Base-by-base conservation (phyloP, 2,113 vertebrate genomes). In the Equus przewalskii region DNA sequence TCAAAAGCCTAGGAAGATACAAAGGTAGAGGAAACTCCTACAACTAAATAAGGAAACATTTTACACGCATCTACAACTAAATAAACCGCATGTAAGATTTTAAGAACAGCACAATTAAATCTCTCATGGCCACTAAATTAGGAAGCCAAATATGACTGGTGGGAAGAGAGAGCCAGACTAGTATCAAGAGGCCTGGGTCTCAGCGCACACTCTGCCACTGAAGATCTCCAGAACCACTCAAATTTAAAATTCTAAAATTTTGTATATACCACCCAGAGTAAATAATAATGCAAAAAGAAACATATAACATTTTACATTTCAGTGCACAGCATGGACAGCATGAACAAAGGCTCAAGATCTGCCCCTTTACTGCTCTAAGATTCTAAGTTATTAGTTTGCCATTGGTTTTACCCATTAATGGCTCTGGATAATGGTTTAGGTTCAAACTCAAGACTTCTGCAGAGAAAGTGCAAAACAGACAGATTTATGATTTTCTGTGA, bases 261-360 rank as follows among this genome's bases (percentile, higher is more conserved):
- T 73, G 72, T n/a, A 62, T 13, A 36, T 36, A 70, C n/a, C 10
- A 12, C 76, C 44, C 30, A 58, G 16, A 89, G 36, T 58, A 95
- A 92, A 78, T 49, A 96, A 86, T 72, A 70, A 65, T 62, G 83
- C 11, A 84, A 83, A 96, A 72, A 95, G 72, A 88, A 92, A 85
- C 41, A 92, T 28, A 6, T 56, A 95, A 84, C 19, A 58, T n/a
- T 69, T 78, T 65, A 85, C 49, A 85, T 86, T 75, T 91, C 81
- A 80, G 65, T 49, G 36, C 11, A 49, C 49, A 69, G 72, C 64
- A 88, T 24, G 44, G 33, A 88, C 15, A 91, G 67, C 51, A 54
- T 60, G 44, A 87, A 84, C 54, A 93, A 84, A 87, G 36, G 8
- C n/a, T 83, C 82, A 88, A 83, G 88, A 75, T 83, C 41, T 75